Evolutionary conservation across 2,797 vertebrate genomes (phyloP).

Genomic region (Amblyopsis hoosieri): DNA sequence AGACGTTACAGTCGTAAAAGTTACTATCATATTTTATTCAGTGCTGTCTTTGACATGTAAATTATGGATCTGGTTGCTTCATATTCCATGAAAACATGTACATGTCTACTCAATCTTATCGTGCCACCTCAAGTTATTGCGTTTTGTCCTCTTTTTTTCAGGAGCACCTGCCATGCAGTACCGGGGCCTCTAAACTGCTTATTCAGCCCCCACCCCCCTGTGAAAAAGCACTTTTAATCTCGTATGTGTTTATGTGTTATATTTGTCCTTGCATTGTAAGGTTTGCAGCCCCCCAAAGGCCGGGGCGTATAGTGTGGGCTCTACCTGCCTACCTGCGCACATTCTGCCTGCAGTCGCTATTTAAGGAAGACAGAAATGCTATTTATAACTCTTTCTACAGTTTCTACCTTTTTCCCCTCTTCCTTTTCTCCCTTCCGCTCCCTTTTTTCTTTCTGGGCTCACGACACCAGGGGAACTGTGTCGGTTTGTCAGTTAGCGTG

Average conservation of each 20-base stretch:
- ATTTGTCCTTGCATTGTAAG: constrained; percentile 56
- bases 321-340: constrained; percentile 61
- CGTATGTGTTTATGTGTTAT: constrained; percentile 59
- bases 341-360: constrained; percentile 73
- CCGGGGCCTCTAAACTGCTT: constrained; percentile 44
- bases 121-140: background rate
- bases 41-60: constrained; percentile 31
- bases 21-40: background rate
- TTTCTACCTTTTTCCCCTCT: constrained; percentile 63
- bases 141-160: constrained; percentile 6
- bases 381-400: constrained; percentile 77
- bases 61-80: constrained; percentile 54
- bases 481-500: no score
- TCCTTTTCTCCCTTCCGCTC: constrained; percentile 11
- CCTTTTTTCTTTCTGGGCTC: constrained; percentile 24
- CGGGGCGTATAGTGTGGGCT: background rate
- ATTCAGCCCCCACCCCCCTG: constrained; percentile 57
- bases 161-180: constrained; percentile 5
- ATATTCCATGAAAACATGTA: constrained; percentile 49
- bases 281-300: constrained; percentile 60
- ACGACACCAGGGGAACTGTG: constrained; percentile 22
- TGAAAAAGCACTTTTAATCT: constrained; percentile 65
- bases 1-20: no score
- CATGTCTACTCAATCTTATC: constrained; percentile 15
- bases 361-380: constrained; percentile 69